phyloP scores from a whole-genome alignment of 1,140 invertebrate species.

The Cydia amplana region DNA sequence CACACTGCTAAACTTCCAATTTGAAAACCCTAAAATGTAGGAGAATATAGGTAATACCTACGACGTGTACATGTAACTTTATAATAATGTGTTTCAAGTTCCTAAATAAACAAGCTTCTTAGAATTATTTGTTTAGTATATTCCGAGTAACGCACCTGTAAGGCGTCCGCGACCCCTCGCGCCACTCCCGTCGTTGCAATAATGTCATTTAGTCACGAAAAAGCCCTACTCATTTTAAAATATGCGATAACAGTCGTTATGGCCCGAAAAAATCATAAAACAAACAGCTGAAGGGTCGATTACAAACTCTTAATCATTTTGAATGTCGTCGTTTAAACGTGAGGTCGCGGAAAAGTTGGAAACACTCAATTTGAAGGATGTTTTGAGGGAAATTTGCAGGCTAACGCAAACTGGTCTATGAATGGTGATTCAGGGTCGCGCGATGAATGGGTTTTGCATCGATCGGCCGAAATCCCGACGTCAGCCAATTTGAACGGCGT shows the following conservation, averaged over 20 bases:
- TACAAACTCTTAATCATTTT: background rate
- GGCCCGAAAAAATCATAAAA: conserved; percentile 11
- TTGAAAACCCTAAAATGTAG: background rate
- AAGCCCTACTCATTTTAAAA: conserved; percentile 10
- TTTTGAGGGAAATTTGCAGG: conserved; percentile 18
- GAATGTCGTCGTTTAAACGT: background rate
- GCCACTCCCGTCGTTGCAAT: conserved; percentile 5
- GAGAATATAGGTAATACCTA: background rate
- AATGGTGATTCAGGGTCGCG: conserved; percentile 29
- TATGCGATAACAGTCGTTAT: background rate
- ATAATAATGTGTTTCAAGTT: background rate
- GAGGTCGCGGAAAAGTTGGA: background rate
- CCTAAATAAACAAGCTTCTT: background rate
- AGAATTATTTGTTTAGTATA: conserved; percentile 3
- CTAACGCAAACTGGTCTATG: conserved; percentile 19
- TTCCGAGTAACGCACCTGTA: conserved; percentile 17
- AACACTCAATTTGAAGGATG: conserved; percentile 1
- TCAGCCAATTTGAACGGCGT: conserved; percentile 7
- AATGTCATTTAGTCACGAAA: conserved; percentile 24
- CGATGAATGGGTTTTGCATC: conserved; percentile 3
- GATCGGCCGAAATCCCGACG: conserved; percentile 7
- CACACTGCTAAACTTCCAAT: background rate
- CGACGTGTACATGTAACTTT: background rate
- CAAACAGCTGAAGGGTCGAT: conserved; percentile 7
- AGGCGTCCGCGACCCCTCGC: background rate